Evolutionary conservation across 1,140 invertebrate species (phyloP), one percentile per base, ranked within the genome.

Genomic region (Heliconius himera): DNA sequence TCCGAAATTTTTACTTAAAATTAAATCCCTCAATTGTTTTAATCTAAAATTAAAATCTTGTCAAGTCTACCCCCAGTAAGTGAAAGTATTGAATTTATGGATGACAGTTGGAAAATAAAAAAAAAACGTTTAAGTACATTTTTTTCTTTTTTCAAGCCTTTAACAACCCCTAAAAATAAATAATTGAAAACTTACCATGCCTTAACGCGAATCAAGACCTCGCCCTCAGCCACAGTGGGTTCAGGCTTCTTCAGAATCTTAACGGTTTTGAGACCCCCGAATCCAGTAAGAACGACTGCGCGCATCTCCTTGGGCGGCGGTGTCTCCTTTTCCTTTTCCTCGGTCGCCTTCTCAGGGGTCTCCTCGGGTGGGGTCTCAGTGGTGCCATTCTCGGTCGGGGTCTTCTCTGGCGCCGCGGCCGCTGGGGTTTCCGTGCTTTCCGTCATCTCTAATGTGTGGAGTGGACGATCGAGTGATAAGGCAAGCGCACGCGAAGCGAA

Each of bases 201-300:
- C 94, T 97, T 97, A 60, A 98, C 97, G 82, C 97, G 95, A 86
- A 98, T 97, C 29, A 98, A 95, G 77, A 98, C 96, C 91, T 98
- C 97, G 72, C 97, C 97, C 88, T 98, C 97, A 78, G 90, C 95
- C 22, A 96, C 92, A 38, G 95, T 95, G 9, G 97, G 97, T 90
- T 98, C 97, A 18, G 97, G 97, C 90, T 97, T 97, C 91, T 96
- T 97, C 84, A 96, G 95, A 74, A 97, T 96, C 94, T 98, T 98
- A 86, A 98, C 96, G 91, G 96, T 96, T 91, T 98, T 98, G 73
- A 98, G 95, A 38, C 97, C 97, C 36, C 98, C 98, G 93, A 98
- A 98, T 85, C 97, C 96, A 74, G 96, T 97, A 77, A 98, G 95
- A 81, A 98, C 97, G 81, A 98, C 96, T 81, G 96, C 97, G 93